Conservation (phyloP, 2,113 vertebrate species). For the Polyodon spathula region DNA sequence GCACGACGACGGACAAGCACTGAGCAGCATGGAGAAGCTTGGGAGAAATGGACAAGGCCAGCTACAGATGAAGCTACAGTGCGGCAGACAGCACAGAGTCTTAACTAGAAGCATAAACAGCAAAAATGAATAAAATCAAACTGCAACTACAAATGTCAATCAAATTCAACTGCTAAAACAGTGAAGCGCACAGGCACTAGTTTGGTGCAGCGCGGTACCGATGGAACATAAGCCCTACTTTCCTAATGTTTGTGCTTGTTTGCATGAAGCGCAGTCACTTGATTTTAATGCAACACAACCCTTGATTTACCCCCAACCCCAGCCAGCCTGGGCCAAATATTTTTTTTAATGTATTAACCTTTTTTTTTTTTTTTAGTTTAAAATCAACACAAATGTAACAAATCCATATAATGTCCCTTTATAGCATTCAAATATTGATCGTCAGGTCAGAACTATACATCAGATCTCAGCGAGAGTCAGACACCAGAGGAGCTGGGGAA, state of each 20-base stretch:
- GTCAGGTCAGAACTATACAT: neutral
- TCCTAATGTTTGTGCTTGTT: constrained; percentile 2
- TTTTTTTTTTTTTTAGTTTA: neutral
- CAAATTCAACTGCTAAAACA: constrained; percentile 1
- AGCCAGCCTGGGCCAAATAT: no score
- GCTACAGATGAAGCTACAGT: neutral
- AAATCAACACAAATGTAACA: neutral
- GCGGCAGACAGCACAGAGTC: constrained; percentile 2
- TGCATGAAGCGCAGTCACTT: constrained; percentile 2
- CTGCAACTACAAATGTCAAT: neutral
- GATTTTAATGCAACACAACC: neutral
- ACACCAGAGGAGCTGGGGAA: no score
- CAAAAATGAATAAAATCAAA: constrained; percentile 5
- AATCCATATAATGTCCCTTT: constrained; percentile 14
- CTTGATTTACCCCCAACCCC: no score
- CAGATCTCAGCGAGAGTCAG: no score
- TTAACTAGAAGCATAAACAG: neutral
- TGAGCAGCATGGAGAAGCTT: neutral
- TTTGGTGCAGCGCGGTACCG: neutral
- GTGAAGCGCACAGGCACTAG: neutral
- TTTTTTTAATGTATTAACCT: no score
- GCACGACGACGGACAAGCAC: neutral
- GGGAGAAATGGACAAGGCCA: constrained; percentile 22
- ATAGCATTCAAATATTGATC: neutral
- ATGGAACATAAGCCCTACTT: neutral